These are phyloP conservation scores for Ophion obscuratus DNA, from an alignment of 2,888 invertebrate genomes.

Conservation along the genomic window DNA sequence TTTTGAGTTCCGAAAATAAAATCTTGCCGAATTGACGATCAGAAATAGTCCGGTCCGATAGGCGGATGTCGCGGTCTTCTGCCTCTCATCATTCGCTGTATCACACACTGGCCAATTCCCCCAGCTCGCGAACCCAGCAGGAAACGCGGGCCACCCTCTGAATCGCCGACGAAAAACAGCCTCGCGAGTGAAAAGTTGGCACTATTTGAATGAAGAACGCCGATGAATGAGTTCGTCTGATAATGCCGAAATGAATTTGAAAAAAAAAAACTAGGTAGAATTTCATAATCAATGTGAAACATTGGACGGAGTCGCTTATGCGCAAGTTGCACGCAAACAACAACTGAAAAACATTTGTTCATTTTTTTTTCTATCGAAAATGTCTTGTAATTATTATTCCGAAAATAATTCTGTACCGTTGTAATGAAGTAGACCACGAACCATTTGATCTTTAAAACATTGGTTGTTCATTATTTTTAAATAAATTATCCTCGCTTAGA, in stretches of 20 bases:
- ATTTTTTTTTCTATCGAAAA: too few species aligned
- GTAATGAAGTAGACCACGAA: too few species aligned
- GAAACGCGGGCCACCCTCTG: neutral
- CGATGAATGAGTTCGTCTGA: neutral
- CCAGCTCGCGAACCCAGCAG: neutral
- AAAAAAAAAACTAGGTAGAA: too few species aligned
- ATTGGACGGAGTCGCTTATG: too few species aligned
- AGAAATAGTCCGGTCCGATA: conserved; percentile 76
- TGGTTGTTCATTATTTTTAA: too few species aligned
- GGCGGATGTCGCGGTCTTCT: conserved; percentile 37
- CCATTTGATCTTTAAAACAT: too few species aligned
- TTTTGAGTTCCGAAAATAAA: conserved; percentile 77
- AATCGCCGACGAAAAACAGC: neutral
- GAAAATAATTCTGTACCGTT: too few species aligned
- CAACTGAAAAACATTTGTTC: too few species aligned
- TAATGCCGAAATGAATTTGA: neutral
- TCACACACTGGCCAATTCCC: conserved; percentile 10
- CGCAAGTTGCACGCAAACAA: too few species aligned
- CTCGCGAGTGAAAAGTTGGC: neutral
- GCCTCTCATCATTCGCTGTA: conserved; percentile 35
- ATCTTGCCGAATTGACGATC: conserved; percentile 79
- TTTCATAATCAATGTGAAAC: too few species aligned
- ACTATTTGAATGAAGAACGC: neutral
- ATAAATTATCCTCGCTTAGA: too few species aligned
- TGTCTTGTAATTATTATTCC: too few species aligned